Conservation (phyloP, 2,888 invertebrate species). For the Uloborus plumipes region DNA sequence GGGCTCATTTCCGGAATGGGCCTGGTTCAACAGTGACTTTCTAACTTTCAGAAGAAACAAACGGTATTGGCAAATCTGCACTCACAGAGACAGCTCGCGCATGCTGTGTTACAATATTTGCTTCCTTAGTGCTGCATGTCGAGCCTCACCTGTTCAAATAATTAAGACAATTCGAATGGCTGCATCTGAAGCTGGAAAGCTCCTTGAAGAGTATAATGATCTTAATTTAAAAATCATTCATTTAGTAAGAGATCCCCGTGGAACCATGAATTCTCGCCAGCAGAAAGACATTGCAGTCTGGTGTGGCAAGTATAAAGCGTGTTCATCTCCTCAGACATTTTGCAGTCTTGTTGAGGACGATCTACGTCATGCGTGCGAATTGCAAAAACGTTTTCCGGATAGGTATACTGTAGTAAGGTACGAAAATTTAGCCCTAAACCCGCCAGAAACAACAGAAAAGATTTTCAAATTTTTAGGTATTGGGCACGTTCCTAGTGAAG, state of each 20-base stretch:
- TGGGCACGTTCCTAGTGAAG: constrained; percentile 55
- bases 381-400: constrained; percentile 66
- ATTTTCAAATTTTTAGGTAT: constrained; percentile 68
- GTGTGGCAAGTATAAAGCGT: constrained; percentile 67
- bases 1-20: constrained; percentile 62
- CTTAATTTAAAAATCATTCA: constrained; percentile 67
- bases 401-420: constrained; percentile 67
- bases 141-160: constrained; percentile 66
- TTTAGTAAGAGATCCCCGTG: constrained; percentile 68
- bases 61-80: constrained; percentile 66
- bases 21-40: constrained; percentile 55
- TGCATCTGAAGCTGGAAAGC: constrained; percentile 64
- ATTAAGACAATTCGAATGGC: constrained; percentile 68
- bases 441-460: constrained; percentile 65
- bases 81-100: constrained; percentile 57
- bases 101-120: constrained; percentile 66
- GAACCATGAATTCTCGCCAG: constrained; percentile 67
- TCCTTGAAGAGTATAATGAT: constrained; percentile 64
- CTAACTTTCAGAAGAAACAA: constrained; percentile 65
- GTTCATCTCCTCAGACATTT: constrained; percentile 66
- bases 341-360: constrained; percentile 67
- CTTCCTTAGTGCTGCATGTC: constrained; percentile 67
- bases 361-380: constrained; percentile 63
- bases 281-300: constrained; percentile 66
- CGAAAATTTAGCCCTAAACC: constrained; percentile 67